Evolutionary conservation across 2,113 vertebrate genomes (phyloP).

Genomic region (Anolis sagrei): DNA sequence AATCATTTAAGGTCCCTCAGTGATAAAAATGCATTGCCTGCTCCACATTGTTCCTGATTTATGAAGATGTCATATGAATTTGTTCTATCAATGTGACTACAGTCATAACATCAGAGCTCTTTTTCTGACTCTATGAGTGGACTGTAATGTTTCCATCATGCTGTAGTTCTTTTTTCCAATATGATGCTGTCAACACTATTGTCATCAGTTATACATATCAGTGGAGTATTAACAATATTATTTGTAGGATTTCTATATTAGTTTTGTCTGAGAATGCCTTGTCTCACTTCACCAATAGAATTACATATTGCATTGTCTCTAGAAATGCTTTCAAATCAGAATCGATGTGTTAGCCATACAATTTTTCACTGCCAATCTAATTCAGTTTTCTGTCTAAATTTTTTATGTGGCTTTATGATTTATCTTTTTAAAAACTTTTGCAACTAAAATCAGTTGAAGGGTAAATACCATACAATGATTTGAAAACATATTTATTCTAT

Average conservation of each 20-base stretch:
- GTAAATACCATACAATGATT: slow-evolving; percentile 10
- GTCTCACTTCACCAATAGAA: slow-evolving; percentile 70
- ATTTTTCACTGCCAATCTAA: slow-evolving; percentile 74
- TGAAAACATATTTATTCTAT: slow-evolving; percentile 13
- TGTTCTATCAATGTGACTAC: slow-evolving; percentile 39
- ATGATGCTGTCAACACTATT: slow-evolving; percentile 85
- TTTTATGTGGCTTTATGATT: slow-evolving; percentile 60
- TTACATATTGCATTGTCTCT: slow-evolving; percentile 73
- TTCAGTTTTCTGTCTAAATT: slow-evolving; percentile 73
- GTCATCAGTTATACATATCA: slow-evolving; percentile 82
- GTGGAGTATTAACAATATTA: slow-evolving; percentile 84
- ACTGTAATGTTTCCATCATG: slow-evolving; percentile 75
- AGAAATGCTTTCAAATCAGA: slow-evolving; percentile 78
- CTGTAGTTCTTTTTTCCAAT: slow-evolving; percentile 81
- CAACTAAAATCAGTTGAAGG: slow-evolving; percentile 50
- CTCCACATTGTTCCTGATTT: slow-evolving; percentile 57
- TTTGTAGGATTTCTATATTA: slow-evolving; percentile 88
- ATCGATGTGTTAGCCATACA: slow-evolving; percentile 72
- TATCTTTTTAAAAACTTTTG: slow-evolving; percentile 44
- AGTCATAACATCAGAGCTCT: slow-evolving; percentile 81
- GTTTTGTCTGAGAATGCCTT: slow-evolving; percentile 77
- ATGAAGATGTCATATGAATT: slow-evolving; percentile 56
- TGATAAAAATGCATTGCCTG: slow-evolving; percentile 32
- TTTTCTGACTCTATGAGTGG: slow-evolving; percentile 71
- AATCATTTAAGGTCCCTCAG: slow-evolving; percentile 24